Evolutionary conservation across 1,140 invertebrate species (phyloP).

Genomic region (Heliconius congener): DNA sequence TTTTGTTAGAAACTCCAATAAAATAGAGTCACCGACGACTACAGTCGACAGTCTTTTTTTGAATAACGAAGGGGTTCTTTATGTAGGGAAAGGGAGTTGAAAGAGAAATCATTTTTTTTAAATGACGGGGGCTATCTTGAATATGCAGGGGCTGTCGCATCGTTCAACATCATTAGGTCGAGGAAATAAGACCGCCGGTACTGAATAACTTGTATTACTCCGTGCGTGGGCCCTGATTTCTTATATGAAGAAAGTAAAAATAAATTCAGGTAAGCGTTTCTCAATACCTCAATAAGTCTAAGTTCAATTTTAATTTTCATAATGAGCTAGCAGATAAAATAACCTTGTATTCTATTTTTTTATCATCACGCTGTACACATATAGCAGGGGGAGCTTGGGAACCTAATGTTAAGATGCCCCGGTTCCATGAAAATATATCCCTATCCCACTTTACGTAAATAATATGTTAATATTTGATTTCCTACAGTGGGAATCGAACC

Average conservation of each 20-base stretch:
- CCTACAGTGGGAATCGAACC: too few species aligned
- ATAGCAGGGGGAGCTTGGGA: too few species aligned
- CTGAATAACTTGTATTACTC: constrained; percentile 51
- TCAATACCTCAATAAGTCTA: constrained; percentile 11
- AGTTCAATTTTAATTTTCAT: not conserved
- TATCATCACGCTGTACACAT: too few species aligned
- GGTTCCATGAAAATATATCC: not conserved
- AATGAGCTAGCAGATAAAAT: not conserved
- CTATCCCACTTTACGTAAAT: too few species aligned
- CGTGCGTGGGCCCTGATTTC: constrained; percentile 13
- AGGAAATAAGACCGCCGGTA: constrained; percentile 53
- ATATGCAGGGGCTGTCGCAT: constrained; percentile 68
- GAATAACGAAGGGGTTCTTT: constrained; percentile 76
- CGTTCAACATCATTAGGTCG: constrained; percentile 76
- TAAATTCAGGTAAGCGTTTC: not conserved
- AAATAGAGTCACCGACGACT: not conserved
- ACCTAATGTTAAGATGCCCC: not conserved
- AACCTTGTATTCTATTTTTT: not conserved
- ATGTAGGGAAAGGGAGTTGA: constrained; percentile 62
- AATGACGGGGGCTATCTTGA: constrained; percentile 68
- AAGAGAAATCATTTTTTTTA: constrained; percentile 71
- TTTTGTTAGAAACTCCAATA: constrained; percentile 7
- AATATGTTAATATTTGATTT: too few species aligned
- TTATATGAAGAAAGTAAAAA: constrained; percentile 13
- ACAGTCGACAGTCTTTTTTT: constrained; percentile 25